These are phyloP conservation scores for Bryconaethiops microstoma DNA, from an alignment of 2,797 vertebrate species.

Conservation along the genomic window DNA sequence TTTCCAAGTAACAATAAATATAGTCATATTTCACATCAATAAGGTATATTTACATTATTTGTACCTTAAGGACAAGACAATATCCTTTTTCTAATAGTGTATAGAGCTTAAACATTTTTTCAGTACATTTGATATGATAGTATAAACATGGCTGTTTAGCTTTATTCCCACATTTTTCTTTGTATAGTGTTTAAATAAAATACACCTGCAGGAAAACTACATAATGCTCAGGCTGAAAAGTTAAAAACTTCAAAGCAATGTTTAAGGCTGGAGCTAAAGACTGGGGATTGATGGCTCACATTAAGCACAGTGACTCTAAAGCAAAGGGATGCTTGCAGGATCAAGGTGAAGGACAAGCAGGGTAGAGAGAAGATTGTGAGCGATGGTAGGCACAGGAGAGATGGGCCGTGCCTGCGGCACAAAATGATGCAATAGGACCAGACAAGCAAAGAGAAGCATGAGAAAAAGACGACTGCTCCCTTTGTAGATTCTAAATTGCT, in stretches of 20 bases:
- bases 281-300: conserved; percentile 15
- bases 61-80: no score
- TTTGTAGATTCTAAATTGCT: conserved; percentile 1
- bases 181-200: conserved; percentile 11
- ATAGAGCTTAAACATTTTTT: not conserved
- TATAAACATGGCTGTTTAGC: not conserved
- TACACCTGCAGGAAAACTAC: conserved; percentile 36
- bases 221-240: conserved; percentile 56
- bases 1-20: no score
- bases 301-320: conserved; percentile 21
- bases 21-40: no score
- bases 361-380: conserved; percentile 22
- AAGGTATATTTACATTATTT: no score
- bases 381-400: conserved; percentile 5
- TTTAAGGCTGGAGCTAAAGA: conserved; percentile 39
- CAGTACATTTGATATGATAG: not conserved
- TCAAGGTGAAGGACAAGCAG: conserved; percentile 36
- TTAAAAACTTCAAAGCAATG: conserved; percentile 56
- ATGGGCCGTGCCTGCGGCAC: conserved; percentile 10
- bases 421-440: conserved; percentile 17
- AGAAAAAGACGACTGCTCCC: not conserved
- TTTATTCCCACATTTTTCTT: conserved; percentile 11
- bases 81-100: no score
- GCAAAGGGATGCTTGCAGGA: conserved; percentile 31
- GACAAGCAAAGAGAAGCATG: not conserved